Conservation (phyloP, 1,140 invertebrate species). For the Bradysia coprophila region DNA sequence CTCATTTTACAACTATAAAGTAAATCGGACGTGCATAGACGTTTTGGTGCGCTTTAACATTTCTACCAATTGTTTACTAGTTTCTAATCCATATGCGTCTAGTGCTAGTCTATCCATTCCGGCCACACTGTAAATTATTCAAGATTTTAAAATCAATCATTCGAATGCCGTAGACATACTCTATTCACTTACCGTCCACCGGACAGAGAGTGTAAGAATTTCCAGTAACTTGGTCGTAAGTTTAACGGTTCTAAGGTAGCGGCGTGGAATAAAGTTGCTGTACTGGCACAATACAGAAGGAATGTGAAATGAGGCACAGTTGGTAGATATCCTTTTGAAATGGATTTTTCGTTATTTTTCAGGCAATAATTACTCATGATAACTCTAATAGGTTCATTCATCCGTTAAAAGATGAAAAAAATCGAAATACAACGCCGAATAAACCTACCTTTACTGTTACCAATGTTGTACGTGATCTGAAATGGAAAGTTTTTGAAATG, state of each 20-base stretch:
- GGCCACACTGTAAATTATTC: constrained; percentile 28
- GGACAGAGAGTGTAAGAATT: constrained; percentile 56
- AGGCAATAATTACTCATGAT: too few species aligned
- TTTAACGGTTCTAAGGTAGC: constrained; percentile 62
- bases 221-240: constrained; percentile 65
- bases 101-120: constrained; percentile 32
- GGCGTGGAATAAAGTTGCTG: constrained; percentile 60
- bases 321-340: too few species aligned
- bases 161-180: too few species aligned
- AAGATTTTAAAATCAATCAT: constrained; percentile 9
- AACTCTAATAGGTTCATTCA: too few species aligned
- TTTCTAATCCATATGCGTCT: constrained; percentile 34
- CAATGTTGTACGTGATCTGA: constrained; percentile 39
- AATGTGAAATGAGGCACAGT: constrained; percentile 39
- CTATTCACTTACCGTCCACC: constrained; percentile 41
- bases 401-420: too few species aligned
- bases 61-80: constrained; percentile 23
- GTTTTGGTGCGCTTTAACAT: constrained; percentile 20
- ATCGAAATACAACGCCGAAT: too few species aligned
- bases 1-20: too few species aligned
- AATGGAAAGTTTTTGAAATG: too few species aligned
- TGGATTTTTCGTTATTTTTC: too few species aligned
- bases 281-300: constrained; percentile 60
- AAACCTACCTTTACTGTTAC: constrained; percentile 31
- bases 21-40: neutral